A percentile compares a stretch with the other conserved stretches of the same genome.
Conservation (phyloP, 2,797 vertebrate genomes). For the Crocidura indochinensis region DNA sequence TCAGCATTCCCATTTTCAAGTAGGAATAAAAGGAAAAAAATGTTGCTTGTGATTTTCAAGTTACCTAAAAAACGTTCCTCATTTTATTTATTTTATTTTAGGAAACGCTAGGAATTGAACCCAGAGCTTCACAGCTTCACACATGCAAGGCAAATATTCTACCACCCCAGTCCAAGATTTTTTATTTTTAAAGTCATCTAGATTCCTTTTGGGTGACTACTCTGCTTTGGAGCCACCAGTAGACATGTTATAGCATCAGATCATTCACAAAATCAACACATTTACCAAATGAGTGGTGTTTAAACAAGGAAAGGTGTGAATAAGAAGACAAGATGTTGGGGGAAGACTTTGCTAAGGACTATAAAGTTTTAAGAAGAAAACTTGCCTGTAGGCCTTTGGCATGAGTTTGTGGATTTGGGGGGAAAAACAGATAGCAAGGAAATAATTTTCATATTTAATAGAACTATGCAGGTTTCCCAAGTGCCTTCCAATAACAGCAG, state of each 20-base stretch:
- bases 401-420: not conserved
- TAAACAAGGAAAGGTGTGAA: not conserved
- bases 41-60: constrained; percentile 44
- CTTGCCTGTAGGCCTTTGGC: not conserved
- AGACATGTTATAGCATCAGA: not conserved
- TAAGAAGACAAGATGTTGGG: not conserved
- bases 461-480: constrained; percentile 52
- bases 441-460: constrained; percentile 38
- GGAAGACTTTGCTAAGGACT: constrained; percentile 11
- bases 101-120: too few species aligned
- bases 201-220: not conserved
- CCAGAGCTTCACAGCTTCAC: too few species aligned
- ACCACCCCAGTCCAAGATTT: too few species aligned
- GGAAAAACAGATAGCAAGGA: not conserved
- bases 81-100: not conserved
- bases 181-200: not conserved
- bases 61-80: constrained; percentile 45
- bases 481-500: constrained; percentile 57
- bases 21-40: not conserved
- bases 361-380: constrained; percentile 65
- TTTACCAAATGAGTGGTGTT: not conserved
- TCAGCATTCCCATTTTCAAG: constrained; percentile 34
- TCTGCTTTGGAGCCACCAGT: not conserved
- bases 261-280: not conserved
- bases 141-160: too few species aligned